Percentiles rank a stretch among this genome's conserved stretches.
These are phyloP conservation scores for Nautilus pompilius DNA, from an alignment of 1,140 invertebrate species.

Conservation along the genomic window DNA sequence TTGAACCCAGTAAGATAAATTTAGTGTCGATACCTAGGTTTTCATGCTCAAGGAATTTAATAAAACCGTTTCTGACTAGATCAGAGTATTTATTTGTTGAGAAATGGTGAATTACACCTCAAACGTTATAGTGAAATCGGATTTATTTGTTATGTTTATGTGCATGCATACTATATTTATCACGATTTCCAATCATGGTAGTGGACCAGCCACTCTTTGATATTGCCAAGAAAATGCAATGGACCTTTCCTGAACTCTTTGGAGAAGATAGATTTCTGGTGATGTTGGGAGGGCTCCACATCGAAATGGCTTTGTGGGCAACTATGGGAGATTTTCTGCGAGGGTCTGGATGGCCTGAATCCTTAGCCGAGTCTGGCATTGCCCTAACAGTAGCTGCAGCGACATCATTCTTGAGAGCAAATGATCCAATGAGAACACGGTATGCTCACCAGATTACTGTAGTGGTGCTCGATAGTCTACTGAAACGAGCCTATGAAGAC, in stretches of 20 bases:
- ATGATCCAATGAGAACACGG: background rate
- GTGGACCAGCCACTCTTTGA: conserved; percentile 24
- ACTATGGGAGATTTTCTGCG: conserved; percentile 23
- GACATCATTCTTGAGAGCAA: background rate
- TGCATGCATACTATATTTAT: too few relatives aligned
- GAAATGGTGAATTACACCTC: too few relatives aligned
- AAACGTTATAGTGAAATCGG: too few relatives aligned
- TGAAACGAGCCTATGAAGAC: background rate
- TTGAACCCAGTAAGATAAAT: too few relatives aligned
- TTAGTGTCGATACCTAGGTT: too few relatives aligned
- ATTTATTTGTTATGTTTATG: too few relatives aligned
- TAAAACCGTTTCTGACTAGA: too few relatives aligned
- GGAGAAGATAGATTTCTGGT: conserved; percentile 24
- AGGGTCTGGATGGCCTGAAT: conserved; percentile 27
- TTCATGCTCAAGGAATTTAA: too few relatives aligned
- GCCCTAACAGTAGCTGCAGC: background rate
- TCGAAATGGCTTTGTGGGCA: conserved; percentile 11
- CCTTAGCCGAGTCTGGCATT: background rate
- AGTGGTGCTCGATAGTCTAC: background rate
- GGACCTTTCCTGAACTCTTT: conserved; percentile 22
- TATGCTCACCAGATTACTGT: background rate
- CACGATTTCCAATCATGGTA: conserved; percentile 20
- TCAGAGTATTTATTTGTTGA: too few relatives aligned
- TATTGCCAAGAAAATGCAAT: conserved; percentile 25
- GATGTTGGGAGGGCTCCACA: conserved; percentile 15